phyloP scores from a whole-genome alignment of 2,797 vertebrate species.

The Mus minutoides region DNA sequence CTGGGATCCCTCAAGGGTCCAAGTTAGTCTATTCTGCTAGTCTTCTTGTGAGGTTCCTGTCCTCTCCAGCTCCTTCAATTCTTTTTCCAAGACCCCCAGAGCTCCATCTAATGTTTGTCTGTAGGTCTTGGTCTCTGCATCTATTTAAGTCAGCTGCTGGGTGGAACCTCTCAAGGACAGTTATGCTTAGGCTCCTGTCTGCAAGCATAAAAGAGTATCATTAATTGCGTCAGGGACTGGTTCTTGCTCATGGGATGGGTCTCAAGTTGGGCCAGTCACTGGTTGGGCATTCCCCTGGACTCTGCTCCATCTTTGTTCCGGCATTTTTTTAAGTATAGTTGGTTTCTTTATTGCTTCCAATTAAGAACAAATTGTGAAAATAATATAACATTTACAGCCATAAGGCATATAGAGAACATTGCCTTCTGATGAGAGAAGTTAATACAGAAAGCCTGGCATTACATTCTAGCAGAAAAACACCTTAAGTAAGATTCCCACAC shows the following conservation, averaged over 20 bases:
- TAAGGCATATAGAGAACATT: not conserved
- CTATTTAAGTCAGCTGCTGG: not conserved
- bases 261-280: not conserved
- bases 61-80: not conserved
- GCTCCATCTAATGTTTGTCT: too few relatives aligned
- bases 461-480: not conserved
- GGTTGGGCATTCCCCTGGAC: not conserved
- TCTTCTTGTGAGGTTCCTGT: not conserved
- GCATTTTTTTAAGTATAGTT: conserved; percentile 1
- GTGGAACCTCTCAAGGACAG: not conserved
- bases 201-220: not conserved
- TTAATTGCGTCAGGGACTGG: not conserved
- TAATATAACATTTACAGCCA: not conserved
- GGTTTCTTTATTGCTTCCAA: not conserved
- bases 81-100: not conserved
- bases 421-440: not conserved
- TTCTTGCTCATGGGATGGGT: not conserved
- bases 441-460: not conserved
- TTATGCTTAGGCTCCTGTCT: not conserved
- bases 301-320: not conserved
- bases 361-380: conserved; percentile 18
- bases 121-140: not conserved
- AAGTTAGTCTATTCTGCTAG: not conserved
- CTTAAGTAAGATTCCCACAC: not conserved
- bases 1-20: not conserved